These are phyloP conservation scores for Spisula subtruncata DNA, from an alignment of 2,888 invertebrate genomes.

Conservation along the genomic window DNA sequence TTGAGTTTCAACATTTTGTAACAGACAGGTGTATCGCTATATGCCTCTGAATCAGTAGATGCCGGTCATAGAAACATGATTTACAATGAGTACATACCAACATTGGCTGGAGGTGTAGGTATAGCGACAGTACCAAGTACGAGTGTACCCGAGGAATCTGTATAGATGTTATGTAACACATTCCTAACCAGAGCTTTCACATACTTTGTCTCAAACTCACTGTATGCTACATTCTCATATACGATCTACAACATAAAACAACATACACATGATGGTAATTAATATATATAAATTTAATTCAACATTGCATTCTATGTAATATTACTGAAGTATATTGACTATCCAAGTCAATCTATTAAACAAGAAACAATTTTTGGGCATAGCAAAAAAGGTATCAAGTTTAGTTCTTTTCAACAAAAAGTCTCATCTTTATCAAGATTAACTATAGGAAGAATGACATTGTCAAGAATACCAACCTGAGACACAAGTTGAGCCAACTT, in stretches of 20 bases:
- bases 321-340: too few relatives aligned
- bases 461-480: constrained; percentile 65
- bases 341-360: too few relatives aligned
- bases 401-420: too few relatives aligned
- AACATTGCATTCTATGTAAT: neutral
- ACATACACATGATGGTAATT: neutral
- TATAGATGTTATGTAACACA: constrained; percentile 78
- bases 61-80: too few relatives aligned
- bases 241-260: constrained; percentile 74
- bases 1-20: too few relatives aligned
- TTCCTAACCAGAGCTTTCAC: constrained; percentile 77
- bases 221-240: constrained; percentile 80
- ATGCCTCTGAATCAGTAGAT: too few relatives aligned
- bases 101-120: constrained; percentile 84
- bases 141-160: constrained; percentile 78
- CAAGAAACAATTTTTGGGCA: too few relatives aligned
- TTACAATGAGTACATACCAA: constrained; percentile 79
- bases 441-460: too few relatives aligned
- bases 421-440: too few relatives aligned
- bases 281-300: neutral
- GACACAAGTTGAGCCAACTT: constrained; percentile 73
- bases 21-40: too few relatives aligned
- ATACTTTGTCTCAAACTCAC: constrained; percentile 81
- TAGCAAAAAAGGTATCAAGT: too few relatives aligned
- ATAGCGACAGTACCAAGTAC: constrained; percentile 79